These are phyloP conservation scores for Echinops telfairi DNA, from an alignment of 2,113 vertebrate genomes.

Conservation along the genomic window DNA sequence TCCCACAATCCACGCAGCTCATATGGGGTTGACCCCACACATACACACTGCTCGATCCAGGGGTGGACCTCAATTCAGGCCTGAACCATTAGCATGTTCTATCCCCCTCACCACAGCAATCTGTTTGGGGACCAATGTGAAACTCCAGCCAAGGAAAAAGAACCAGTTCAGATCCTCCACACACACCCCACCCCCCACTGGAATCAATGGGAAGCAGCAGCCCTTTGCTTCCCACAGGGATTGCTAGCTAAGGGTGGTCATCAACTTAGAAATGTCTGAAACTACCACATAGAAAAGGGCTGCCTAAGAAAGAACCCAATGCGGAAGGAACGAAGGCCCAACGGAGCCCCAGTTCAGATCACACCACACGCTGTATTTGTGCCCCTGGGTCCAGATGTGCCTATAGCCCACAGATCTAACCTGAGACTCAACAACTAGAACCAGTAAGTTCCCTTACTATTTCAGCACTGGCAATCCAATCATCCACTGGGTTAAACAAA, in stretches of 20 bases:
- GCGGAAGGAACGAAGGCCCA: constrained; percentile 8
- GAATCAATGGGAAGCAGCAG: constrained; percentile 4
- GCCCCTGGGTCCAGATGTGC: background rate
- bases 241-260: background rate
- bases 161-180: background rate
- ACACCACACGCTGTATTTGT: no score
- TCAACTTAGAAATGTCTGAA: background rate
- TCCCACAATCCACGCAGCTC: background rate
- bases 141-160: constrained; percentile 44
- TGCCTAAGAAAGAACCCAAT: background rate
- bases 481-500: background rate
- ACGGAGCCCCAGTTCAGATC: background rate
- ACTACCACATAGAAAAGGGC: background rate
- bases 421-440: background rate
- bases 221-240: background rate
- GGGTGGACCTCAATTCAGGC: background rate
- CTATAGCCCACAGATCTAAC: background rate
- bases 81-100: constrained; percentile 39
- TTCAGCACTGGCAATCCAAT: background rate
- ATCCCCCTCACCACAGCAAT: background rate
- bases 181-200: background rate
- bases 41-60: background rate
- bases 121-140: background rate
- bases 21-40: background rate
- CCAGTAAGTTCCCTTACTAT: background rate